Conservation (phyloP, 2,113 vertebrate species). For the Herpailurus yagouaroundi region DNA sequence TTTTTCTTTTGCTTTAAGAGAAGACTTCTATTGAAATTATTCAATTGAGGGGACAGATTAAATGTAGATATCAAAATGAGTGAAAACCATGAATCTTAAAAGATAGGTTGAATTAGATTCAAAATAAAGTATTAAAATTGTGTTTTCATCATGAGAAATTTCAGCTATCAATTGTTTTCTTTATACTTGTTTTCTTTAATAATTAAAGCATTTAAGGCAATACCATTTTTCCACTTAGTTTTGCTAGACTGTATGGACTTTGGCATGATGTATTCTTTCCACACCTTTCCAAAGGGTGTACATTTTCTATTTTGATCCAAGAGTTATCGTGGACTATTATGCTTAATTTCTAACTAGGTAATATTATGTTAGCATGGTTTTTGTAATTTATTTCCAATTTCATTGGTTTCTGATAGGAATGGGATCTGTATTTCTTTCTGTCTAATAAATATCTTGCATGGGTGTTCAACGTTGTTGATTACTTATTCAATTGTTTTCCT, state of each 20-base stretch:
- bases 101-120: neutral
- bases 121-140: neutral
- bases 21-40: neutral
- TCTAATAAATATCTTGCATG: neutral
- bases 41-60: neutral
- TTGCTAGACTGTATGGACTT: neutral
- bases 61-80: neutral
- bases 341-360: neutral
- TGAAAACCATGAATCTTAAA: neutral
- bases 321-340: neutral
- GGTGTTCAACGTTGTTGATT: neutral
- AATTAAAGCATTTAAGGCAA: neutral
- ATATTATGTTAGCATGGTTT: neutral
- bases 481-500: neutral
- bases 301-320: neutral
- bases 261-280: neutral
- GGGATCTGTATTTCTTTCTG: neutral
- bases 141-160: neutral
- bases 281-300: neutral
- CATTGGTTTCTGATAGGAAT: neutral
- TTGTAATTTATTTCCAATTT: neutral
- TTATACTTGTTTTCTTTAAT: neutral
- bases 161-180: neutral
- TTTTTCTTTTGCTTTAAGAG: constrained; percentile 31
- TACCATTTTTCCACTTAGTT: neutral